Conservation (phyloP, 2,113 vertebrate species). For the Mormoops blainvillei region DNA sequence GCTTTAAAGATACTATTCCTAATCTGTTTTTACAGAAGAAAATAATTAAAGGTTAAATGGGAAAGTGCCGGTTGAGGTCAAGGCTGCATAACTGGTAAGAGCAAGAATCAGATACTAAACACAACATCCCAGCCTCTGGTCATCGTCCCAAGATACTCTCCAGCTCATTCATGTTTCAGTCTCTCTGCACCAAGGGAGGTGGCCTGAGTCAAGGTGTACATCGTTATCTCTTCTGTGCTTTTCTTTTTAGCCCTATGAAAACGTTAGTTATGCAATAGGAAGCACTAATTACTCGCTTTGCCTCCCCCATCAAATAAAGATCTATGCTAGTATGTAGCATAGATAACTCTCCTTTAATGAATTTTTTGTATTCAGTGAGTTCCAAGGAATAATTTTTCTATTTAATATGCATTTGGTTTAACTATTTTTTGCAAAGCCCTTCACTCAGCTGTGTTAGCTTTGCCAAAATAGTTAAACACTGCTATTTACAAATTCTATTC, state of each 20-base stretch:
- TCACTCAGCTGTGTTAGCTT: background rate
- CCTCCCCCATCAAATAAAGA: background rate
- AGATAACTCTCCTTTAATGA: constrained; percentile 11
- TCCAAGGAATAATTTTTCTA: background rate
- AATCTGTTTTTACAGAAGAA: background rate
- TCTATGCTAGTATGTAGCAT: background rate
- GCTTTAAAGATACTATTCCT: background rate
- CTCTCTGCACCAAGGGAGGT: background rate
- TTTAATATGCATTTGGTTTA: background rate
- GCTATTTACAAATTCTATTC: background rate
- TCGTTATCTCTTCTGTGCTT: background rate
- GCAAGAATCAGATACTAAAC: background rate
- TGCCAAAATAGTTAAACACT: background rate
- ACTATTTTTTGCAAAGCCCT: background rate
- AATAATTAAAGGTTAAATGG: background rate
- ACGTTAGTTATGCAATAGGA: background rate
- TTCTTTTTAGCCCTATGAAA: background rate
- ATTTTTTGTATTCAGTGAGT: background rate
- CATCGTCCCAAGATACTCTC: background rate
- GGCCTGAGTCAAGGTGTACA: background rate
- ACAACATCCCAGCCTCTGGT: background rate
- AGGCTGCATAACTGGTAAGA: background rate
- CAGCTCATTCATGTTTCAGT: background rate
- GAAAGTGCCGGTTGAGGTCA: background rate
- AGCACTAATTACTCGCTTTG: background rate